Percentiles rank a stretch among this genome's conserved stretches.
phyloP scores from a whole-genome alignment of 2,797 vertebrate genomes.

The Gila robusta region DNA sequence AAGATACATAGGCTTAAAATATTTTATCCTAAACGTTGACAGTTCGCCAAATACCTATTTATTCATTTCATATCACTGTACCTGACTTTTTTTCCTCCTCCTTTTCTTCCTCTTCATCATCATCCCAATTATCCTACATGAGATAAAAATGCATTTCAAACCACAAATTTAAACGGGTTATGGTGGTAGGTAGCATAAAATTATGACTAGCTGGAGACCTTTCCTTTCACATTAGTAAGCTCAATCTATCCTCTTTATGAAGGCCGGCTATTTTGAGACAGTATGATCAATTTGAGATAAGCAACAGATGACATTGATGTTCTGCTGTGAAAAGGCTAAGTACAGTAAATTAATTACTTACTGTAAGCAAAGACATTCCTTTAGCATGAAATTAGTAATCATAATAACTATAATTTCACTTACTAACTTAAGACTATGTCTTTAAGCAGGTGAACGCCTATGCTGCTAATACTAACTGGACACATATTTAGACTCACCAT shows the following conservation, averaged over 20 bases:
- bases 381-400: neutral
- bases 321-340: neutral
- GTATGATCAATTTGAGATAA: neutral
- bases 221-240: neutral
- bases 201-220: neutral
- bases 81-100: conserved; percentile 77
- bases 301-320: neutral
- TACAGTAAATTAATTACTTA: neutral
- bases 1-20: neutral
- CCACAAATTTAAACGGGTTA: neutral
- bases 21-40: neutral
- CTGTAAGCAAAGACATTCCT: neutral
- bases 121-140: conserved; percentile 90
- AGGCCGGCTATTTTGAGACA: neutral
- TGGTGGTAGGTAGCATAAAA: neutral
- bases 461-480: neutral
- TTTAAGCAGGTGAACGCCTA: neutral
- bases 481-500: no score
- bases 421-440: neutral
- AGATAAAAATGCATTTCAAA: neutral
- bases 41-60: neutral
- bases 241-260: neutral
- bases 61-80: conserved; percentile 53
- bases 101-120: conserved; percentile 80
- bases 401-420: neutral